Conservation (phyloP, 2,797 vertebrate species). For the Taenioides sp. region DNA sequence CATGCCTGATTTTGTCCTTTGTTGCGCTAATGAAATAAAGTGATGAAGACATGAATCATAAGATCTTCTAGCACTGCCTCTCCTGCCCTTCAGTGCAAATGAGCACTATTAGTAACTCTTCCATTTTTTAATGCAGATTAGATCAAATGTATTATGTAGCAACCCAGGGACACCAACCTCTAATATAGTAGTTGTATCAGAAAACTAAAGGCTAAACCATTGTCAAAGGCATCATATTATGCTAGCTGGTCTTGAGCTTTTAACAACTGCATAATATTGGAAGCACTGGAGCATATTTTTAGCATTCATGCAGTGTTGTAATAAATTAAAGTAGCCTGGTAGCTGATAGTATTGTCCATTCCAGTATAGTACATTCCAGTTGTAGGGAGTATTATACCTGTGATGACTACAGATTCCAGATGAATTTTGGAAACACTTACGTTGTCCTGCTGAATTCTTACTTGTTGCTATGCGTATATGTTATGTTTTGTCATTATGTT, state of each 20-base stretch:
- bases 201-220: not conserved
- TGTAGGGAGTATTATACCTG: no score
- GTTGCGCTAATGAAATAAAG: slow-evolving; percentile 15
- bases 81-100: slow-evolving; percentile 44
- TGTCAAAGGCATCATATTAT: not conserved
- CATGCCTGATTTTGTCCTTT: slow-evolving; percentile 14
- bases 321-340: no score
- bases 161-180: slow-evolving; percentile 37
- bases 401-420: no score
- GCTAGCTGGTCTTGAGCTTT: no score
- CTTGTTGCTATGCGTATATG: no score
- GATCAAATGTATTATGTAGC: slow-evolving; percentile 66
- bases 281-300: not conserved
- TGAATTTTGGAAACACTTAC: no score
- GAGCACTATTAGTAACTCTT: slow-evolving; percentile 58
- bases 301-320: no score
- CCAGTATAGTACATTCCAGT: no score
- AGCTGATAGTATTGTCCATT: no score
- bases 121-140: slow-evolving; percentile 69
- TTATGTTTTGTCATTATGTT: no score
- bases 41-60: slow-evolving; percentile 11
- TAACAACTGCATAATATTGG: no score
- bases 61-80: slow-evolving; percentile 22
- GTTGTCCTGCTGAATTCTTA: no score
- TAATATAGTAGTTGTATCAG: slow-evolving; percentile 25